Evolutionary conservation across 2,888 invertebrate species (phyloP).

Genomic region (Chalcosyrphus nemorum): DNA sequence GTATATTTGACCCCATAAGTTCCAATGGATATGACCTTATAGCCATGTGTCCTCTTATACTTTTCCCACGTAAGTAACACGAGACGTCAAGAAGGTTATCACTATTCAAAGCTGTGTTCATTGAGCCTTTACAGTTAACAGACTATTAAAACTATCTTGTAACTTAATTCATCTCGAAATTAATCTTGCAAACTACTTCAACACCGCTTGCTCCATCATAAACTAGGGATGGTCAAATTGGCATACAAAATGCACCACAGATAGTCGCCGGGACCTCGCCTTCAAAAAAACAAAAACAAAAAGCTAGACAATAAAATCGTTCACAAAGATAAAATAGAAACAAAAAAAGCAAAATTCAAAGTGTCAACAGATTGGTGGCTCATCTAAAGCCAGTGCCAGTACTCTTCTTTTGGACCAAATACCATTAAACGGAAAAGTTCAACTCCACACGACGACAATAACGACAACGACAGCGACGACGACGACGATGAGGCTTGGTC

Average conservation of each 20-base stretch:
- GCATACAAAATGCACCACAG: slow-evolving; percentile 45
- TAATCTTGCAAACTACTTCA: slow-evolving; percentile 38
- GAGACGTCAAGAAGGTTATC: background rate
- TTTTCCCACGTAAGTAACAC: background rate
- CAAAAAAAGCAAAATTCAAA: slow-evolving; percentile 22
- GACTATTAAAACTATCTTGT: background rate
- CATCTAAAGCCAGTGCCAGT: slow-evolving; percentile 49
- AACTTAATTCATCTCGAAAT: background rate
- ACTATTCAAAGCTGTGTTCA: background rate
- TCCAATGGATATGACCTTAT: too few relatives aligned
- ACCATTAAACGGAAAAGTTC: slow-evolving; percentile 71
- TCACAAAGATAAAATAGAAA: slow-evolving; percentile 20
- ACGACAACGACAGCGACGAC: too few relatives aligned
- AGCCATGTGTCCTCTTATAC: too few relatives aligned
- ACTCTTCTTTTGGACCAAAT: slow-evolving; percentile 67
- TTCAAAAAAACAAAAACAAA: slow-evolving; percentile 43
- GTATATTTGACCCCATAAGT: too few relatives aligned
- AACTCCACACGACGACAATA: slow-evolving; percentile 64
- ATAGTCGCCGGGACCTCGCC: slow-evolving; percentile 51
- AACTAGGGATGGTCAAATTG: slow-evolving; percentile 68
- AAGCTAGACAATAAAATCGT: slow-evolving; percentile 32
- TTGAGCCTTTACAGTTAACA: background rate
- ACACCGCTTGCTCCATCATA: slow-evolving; percentile 11
- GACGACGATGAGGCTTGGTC: slow-evolving; percentile 72
- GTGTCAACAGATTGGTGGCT: slow-evolving; percentile 69